Conservation (phyloP, 2,113 vertebrate species). For the Strix uralensis region DNA sequence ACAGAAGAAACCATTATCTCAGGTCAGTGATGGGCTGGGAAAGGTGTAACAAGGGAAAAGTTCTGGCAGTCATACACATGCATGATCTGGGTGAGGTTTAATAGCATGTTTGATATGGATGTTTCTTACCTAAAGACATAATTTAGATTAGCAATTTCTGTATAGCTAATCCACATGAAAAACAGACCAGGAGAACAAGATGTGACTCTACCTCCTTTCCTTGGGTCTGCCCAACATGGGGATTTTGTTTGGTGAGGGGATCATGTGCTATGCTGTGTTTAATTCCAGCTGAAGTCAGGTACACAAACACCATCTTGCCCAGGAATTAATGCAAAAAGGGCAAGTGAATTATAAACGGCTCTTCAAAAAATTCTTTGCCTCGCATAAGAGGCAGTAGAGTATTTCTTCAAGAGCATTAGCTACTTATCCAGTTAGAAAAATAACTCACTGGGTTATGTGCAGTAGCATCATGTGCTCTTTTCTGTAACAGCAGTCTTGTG, state of each 20-base stretch:
- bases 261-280: neutral
- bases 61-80: neutral
- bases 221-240: neutral
- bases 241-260: neutral
- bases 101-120: neutral
- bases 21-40: constrained; percentile 68
- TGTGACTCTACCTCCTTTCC: neutral
- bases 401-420: neutral
- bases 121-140: neutral
- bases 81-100: neutral
- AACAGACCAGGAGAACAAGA: neutral
- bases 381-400: rapidly evolving
- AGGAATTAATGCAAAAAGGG: neutral
- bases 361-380: neutral
- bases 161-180: neutral
- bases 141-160: neutral
- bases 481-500: neutral
- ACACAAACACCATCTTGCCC: neutral
- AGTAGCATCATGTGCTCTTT: neutral
- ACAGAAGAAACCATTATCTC: neutral
- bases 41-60: neutral
- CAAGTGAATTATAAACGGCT: neutral
- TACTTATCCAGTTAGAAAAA: neutral
- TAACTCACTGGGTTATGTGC: neutral
- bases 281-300: neutral